Evolutionary conservation across 64 coral and sea anemone species (phyloP).

Genomic region (Hydrozoanthus tunicans): DNA sequence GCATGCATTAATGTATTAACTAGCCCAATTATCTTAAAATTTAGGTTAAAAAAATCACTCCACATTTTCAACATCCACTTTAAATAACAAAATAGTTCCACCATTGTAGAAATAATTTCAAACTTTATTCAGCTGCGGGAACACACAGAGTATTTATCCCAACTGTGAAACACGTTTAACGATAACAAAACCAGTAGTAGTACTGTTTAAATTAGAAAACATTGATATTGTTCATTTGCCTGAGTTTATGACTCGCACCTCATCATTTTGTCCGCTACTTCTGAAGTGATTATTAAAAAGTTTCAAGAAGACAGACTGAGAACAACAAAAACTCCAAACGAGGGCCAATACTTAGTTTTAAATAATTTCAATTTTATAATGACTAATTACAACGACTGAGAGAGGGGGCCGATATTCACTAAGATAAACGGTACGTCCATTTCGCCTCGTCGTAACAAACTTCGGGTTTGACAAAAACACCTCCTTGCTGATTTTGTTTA

Average conservation of each 20-base stretch:
- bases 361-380: background rate
- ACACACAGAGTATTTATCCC: no score
- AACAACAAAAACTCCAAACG: background rate
- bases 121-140: background rate
- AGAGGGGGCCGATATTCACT: background rate
- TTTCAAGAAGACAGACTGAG: background rate
- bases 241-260: background rate
- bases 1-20: background rate
- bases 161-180: no score
- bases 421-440: background rate
- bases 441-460: background rate
- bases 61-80: no score
- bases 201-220: background rate
- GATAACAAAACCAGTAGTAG: background rate
- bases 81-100: background rate
- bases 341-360: background rate
- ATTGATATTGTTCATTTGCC: background rate
- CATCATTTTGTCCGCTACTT: background rate
- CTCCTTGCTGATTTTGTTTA: background rate
- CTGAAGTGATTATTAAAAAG: background rate
- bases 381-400: background rate
- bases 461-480: background rate
- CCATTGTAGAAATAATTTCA: background rate
- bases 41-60: no score
- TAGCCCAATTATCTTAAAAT: no score